These are phyloP conservation scores for Troides oblongomaculatus DNA, from an alignment of 2,888 invertebrate species.

Conservation along the genomic window DNA sequence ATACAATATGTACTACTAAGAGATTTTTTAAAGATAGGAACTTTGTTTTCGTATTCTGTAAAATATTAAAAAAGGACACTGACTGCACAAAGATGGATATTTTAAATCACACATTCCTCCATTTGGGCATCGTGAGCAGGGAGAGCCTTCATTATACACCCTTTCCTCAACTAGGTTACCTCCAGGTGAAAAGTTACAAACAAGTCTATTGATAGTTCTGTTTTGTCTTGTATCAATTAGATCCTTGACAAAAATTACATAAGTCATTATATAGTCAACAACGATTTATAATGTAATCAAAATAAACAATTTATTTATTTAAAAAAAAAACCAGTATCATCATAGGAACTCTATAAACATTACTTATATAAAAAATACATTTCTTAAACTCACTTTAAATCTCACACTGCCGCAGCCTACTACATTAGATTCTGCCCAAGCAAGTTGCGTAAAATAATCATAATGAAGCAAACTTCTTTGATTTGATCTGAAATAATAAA, in stretches of 20 bases:
- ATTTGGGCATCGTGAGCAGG: slow-evolving; percentile 57
- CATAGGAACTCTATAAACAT: not conserved
- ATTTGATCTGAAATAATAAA: slow-evolving; percentile 47
- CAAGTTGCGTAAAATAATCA: slow-evolving; percentile 68
- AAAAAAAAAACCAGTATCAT: too few species aligned
- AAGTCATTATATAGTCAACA: too few species aligned
- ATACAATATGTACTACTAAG: too few species aligned
- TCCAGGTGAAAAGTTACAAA: slow-evolving; percentile 67
- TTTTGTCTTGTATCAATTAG: slow-evolving; percentile 34
- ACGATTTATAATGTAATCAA: too few species aligned
- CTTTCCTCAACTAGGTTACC: slow-evolving; percentile 54
- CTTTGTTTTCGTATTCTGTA: not conserved
- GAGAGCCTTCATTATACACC: slow-evolving; percentile 55
- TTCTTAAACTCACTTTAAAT: slow-evolving; percentile 50
- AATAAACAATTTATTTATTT: too few species aligned
- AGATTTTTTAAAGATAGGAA: not conserved
- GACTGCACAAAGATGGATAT: slow-evolving; percentile 56
- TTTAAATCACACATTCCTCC: slow-evolving; percentile 47
- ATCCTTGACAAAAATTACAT: slow-evolving; percentile 24
- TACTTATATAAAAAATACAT: not conserved
- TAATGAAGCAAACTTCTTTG: slow-evolving; percentile 48
- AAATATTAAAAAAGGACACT: slow-evolving; percentile 33
- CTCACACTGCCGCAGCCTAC: slow-evolving; percentile 69
- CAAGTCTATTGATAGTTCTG: slow-evolving; percentile 59
- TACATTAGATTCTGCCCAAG: slow-evolving; percentile 59